Base-by-base conservation (phyloP, 1,140 invertebrate genomes). In the Andrena cerasifolii region DNA sequence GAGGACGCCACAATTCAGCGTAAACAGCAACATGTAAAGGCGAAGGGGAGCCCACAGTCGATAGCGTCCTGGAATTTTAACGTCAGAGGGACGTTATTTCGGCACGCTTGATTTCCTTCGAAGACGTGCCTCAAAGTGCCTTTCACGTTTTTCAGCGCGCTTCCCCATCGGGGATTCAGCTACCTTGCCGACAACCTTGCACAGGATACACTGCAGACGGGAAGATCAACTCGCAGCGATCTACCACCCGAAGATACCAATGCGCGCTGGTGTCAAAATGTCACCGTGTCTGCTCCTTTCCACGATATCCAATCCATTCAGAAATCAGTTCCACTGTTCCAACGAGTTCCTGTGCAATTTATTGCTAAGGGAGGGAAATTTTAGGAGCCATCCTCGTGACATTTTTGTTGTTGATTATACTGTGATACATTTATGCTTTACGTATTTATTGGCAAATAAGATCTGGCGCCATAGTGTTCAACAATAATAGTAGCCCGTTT, bases 211-310 rank as follows among this genome's bases (percentile, higher is more conserved):
- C 16, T 18, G 47, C 70, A 66, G 33, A 63, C 70, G 31, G 43
- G 65, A 67, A 51, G 65, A 67, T 78, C 56, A 61, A 79, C 76
- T 79, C 78, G 28, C 45, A n/a, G 14, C 28, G 56, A 53, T 58
- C 14, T 43, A 40, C 18, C 18, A 70, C 18, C 12, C 24, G 18
- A n/a, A 61, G 31, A 66, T 75, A 47, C 77, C 77, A 31, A 61
- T 62, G 24, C 56, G 63, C 59, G 33, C 31, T 36, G n/a, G 59
- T 14, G 24, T 80, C 75, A 58, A 54, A 80, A 49, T 71, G 75
- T 78, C 62, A 49, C 43, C 7, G 8, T 47, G 16, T 24, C 43
- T 49, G 28, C 14, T 31, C 26, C 2, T 31, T 24, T 16, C 5
- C 24, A 40, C 36, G 36, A 40, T 40, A 5, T 40, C 36, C 36